Base-by-base conservation (phyloP, 2,113 vertebrate species). In the Hyaena hyaena region DNA sequence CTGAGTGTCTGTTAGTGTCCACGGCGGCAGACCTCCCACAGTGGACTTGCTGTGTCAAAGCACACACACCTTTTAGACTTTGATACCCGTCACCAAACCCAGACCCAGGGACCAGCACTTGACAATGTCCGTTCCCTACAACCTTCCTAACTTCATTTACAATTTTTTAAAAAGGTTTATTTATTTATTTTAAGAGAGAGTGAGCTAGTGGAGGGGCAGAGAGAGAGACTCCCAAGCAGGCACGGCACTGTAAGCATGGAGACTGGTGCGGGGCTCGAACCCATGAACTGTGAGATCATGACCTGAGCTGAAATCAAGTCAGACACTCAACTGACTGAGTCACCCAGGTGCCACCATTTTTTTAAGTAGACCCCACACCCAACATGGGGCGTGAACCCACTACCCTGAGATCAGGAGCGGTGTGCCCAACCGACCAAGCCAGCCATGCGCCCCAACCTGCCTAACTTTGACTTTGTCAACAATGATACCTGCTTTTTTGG, bases 51-150 rank as follows among this genome's bases (percentile, higher is more conserved):
- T 28, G 10, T 14, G 26, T 33, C 77, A 26, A 43, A 74, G 66
- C 66, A n/a, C 55, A n/a, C 19, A 33, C 19, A 10, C 68, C 17
- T 10, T 31, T 33, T 15, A 66, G 39, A 50, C n/a, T 28, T 4
- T 2, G 45, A 7, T 10, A 6, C 23, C 16, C 1, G 1, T 43
- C 68, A 15, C 21, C 79, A 66, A 11, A 45, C 7, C 31, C 28
- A 2, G 4, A 1, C 15, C 33, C 4, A 4, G 3, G 23, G 7
- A 16, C 14, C 23, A 7, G 58, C 19, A 4, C 10, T 53, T 55
- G 43, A 35, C n/a, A 45, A 66, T 0, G 58, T 28, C 58, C 15
- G 1, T 23, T 45, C 69, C 68, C 11, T n/a, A 24, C 28, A 16
- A 15, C 10, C 14, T n/a, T 55, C 28, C n/a, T 26, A 39, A 45